Percentiles rank a stretch among this genome's conserved stretches.
These are phyloP conservation scores for Malaclemys terrapin DNA, from an alignment of 2,113 vertebrate genomes.

Conservation along the genomic window DNA sequence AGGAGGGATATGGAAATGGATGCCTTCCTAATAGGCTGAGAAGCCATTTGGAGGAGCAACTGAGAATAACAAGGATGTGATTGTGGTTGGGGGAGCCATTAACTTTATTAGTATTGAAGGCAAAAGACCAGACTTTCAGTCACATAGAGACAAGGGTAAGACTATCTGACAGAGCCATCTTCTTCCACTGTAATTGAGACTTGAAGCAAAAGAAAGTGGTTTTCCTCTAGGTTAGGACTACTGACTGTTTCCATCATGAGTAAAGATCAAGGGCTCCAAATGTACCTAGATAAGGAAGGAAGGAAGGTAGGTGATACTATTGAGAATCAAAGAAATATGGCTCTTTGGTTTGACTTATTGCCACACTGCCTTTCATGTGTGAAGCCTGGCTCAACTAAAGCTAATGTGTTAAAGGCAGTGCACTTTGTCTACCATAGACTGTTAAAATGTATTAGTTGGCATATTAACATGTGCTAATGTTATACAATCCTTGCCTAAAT, in stretches of 20 bases:
- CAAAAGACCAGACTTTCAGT: neutral
- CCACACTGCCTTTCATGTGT: neutral
- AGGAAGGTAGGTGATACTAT: neutral
- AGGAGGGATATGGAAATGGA: neutral
- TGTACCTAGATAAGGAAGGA: neutral
- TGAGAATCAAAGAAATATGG: neutral
- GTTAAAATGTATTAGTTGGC: neutral
- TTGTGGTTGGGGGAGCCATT: neutral
- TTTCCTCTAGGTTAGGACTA: neutral
- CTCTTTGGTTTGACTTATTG: neutral
- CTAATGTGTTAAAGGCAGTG: neutral
- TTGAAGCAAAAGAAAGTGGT: neutral
- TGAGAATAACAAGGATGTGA: neutral
- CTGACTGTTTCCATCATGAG: neutral
- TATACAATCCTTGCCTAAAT: neutral
- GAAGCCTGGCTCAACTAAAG: neutral
- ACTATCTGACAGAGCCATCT: fast-evolving
- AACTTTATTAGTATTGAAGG: neutral
- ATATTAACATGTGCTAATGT: neutral
- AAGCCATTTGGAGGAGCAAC: neutral
- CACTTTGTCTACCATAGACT: too few species aligned
- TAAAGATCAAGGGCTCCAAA: neutral
- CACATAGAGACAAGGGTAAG: neutral
- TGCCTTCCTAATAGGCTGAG: neutral
- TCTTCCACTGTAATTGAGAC: neutral